Evolutionary conservation across 2,797 vertebrate species (phyloP).

Genomic region (Urosaurus nigricauda): DNA sequence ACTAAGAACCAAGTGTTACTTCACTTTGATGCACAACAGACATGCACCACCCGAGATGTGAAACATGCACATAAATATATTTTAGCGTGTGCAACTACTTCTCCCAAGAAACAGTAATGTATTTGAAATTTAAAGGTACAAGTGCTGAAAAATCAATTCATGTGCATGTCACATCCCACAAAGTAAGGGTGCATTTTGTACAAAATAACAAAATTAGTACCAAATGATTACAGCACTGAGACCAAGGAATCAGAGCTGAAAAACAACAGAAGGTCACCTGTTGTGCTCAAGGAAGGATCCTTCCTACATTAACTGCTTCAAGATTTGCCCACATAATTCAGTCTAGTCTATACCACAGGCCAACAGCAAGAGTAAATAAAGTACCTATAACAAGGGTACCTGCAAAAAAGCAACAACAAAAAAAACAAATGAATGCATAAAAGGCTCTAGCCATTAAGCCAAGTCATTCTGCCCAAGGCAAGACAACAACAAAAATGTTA

Average conservation of each 20-base stretch:
- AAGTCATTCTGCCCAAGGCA: background rate
- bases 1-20: conserved; percentile 44
- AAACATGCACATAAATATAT: background rate
- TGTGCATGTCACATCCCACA: background rate
- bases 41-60: background rate
- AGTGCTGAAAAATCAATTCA: background rate
- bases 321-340: background rate
- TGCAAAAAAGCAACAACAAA: background rate
- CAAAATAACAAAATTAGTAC: background rate
- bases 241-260: background rate
- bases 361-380: background rate
- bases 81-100: background rate
- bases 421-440: background rate
- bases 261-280: background rate
- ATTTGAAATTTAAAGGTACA: background rate
- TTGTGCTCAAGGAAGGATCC: background rate
- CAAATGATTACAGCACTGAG: background rate
- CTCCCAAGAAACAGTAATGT: background rate
- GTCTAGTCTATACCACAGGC: background rate
- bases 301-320: background rate
- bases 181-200: background rate
- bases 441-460: conserved; percentile 6
- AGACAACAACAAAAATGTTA: background rate
- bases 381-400: background rate
- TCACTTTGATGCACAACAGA: conserved; percentile 45